These are phyloP conservation scores for Toxostoma redivivum DNA, from an alignment of 2,113 vertebrate species.

Conservation along the genomic window DNA sequence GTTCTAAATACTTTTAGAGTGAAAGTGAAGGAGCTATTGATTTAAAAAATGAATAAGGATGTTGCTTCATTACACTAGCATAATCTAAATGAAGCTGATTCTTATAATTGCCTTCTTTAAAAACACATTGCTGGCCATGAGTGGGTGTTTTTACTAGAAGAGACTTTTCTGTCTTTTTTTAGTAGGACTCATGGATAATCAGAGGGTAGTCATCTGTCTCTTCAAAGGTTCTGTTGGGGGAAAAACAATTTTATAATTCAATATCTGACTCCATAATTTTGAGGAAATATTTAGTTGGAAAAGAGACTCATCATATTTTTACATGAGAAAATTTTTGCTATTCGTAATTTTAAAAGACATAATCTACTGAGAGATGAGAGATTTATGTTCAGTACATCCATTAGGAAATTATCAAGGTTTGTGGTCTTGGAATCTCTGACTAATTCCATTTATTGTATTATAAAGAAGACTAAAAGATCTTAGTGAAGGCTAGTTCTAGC, in stretches of 20 bases:
- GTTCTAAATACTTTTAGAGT: neutral
- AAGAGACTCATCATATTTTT: neutral
- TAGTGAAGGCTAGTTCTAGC: neutral
- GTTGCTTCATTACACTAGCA: neutral
- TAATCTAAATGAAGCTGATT: neutral
- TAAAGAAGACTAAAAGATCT: neutral
- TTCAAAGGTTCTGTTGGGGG: neutral
- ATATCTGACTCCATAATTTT: neutral
- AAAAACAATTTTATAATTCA: neutral
- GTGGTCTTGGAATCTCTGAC: neutral
- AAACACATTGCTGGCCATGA: neutral
- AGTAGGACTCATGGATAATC: slow-evolving; percentile 12
- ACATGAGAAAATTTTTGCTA: neutral
- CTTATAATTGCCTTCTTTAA: neutral
- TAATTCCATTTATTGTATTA: neutral
- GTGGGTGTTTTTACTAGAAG: slow-evolving; percentile 36
- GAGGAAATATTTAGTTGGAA: neutral
- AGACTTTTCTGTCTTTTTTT: neutral
- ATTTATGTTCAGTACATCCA: neutral
- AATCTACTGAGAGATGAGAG: neutral
- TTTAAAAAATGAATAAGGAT: slow-evolving; percentile 13
- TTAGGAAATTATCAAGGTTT: neutral
- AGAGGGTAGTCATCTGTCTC: slow-evolving; percentile 7
- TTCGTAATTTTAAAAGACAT: neutral
- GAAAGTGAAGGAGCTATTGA: neutral